Percentiles rank a stretch among this genome's conserved stretches.
Conservation (phyloP, 2,888 invertebrate genomes). For the Xylota sylvarum region DNA sequence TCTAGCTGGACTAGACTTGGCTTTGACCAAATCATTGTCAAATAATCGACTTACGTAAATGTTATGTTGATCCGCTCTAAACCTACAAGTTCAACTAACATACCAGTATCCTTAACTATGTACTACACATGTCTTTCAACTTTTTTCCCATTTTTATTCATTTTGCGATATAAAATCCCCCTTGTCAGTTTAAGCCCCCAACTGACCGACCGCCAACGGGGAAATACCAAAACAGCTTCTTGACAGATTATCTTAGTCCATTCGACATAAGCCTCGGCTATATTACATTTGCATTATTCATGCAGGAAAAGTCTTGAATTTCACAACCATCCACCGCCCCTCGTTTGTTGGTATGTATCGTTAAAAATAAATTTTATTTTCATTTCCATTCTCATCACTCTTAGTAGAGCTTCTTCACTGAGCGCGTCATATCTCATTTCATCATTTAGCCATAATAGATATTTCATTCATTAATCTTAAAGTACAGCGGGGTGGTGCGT, state of each 20-base stretch:
- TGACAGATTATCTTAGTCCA: neutral
- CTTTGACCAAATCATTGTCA: too few relatives aligned
- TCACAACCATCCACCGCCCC: neutral
- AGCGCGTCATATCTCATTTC: conserved; percentile 54
- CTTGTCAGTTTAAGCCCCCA: neutral
- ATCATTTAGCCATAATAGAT: conserved; percentile 59
- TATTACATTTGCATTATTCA: conserved; percentile 23
- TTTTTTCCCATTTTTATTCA: neutral
- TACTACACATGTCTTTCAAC: too few relatives aligned
- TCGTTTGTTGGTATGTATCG: neutral
- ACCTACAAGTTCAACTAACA: too few relatives aligned
- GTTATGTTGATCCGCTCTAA: too few relatives aligned
- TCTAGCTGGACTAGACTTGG: too few relatives aligned
- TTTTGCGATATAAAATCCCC: neutral
- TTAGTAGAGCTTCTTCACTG: conserved; percentile 29
- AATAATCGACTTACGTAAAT: too few relatives aligned
- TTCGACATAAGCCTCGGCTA: neutral
- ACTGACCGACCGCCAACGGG: neutral
- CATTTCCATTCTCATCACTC: conserved; percentile 32
- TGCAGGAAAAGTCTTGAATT: conserved; percentile 17
- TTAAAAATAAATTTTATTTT: conserved; percentile 43
- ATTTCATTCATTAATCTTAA: conserved; percentile 65
- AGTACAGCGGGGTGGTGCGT: conserved; percentile 13
- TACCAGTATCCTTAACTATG: too few relatives aligned
- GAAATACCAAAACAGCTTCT: neutral